Evolutionary conservation across 2,797 vertebrate species (phyloP).

Genomic region (Apogon hyalosoma): DNA sequence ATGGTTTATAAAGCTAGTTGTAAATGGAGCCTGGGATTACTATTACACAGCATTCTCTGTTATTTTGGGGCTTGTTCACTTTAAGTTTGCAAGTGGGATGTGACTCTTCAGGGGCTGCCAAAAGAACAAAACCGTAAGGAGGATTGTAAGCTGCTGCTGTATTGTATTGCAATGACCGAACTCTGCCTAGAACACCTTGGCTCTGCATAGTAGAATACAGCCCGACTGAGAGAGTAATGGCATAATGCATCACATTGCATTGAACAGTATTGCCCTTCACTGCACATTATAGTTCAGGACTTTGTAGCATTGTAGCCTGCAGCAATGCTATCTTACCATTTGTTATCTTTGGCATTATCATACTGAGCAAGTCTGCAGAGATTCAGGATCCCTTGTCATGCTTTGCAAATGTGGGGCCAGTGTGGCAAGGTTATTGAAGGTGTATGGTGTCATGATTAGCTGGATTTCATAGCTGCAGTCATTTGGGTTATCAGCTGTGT

Average conservation of each 20-base stretch:
- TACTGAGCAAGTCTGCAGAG: constrained; percentile 25
- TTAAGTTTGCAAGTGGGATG: constrained; percentile 8
- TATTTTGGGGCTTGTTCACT: constrained; percentile 27
- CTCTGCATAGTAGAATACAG: constrained; percentile 54
- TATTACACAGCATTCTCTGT: constrained; percentile 20
- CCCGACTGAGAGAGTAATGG: constrained; percentile 44
- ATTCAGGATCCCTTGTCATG: constrained; percentile 28
- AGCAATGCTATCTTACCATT: constrained; percentile 34
- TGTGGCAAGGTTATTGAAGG: constrained; percentile 51
- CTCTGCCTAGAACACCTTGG: constrained; percentile 35
- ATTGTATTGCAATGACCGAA: constrained; percentile 38
- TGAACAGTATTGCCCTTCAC: constrained; percentile 25
- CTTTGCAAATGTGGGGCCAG: constrained; percentile 29
- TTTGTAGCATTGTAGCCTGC: constrained; percentile 40
- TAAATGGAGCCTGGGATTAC: constrained; percentile 45
- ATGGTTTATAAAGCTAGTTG: constrained; percentile 44
- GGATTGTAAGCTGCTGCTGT: constrained; percentile 25
- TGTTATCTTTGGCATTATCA: constrained; percentile 32
- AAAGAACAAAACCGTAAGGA: constrained; percentile 22
- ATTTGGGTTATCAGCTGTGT: constrained; percentile 54
- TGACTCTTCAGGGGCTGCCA: constrained; percentile 21
- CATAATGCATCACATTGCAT: constrained; percentile 49
- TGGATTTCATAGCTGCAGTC: constrained; percentile 44
- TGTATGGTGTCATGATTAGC: constrained; percentile 38
- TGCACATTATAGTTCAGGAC: constrained; percentile 41